Base-by-base conservation (phyloP, 2,113 vertebrate genomes). In the Takifugu bimaculatus region DNA sequence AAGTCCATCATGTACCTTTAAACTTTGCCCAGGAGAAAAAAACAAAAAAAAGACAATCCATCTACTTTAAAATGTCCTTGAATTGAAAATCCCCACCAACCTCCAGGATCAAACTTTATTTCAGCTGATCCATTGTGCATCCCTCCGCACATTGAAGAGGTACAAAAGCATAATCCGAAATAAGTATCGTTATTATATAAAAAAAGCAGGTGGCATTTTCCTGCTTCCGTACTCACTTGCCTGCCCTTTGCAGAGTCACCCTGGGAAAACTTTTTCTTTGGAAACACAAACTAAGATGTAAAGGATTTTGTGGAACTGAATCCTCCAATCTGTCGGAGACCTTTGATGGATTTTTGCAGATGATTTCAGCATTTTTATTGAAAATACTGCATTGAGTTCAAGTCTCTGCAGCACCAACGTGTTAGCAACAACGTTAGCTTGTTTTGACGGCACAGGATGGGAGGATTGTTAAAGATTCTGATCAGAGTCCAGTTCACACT, bases 101-200 rank as follows among this genome's bases (percentile, higher is more conserved):
- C 61, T 11, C 14, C 1, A n/a, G n/a, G 12, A 10, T 60, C 6
- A 14, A 45, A 45, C 28, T 54, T 56, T 50, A 50, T 51, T 69
- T 5, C n/a, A 26, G 26, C n/a, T 1, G 0, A 68, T 42, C 20
- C 47, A 27, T 32, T 35, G n/a, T 47, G 12, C 56, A 39, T 42
- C 2, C 35, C 35, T 10, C 35, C 11, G 35, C 51, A 7, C 27
- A 5, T 25, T 43, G 2, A 20, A 69, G 52, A 50, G 9, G 43
- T 43, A 5, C 26, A 66, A 43, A 32, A 11, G 5, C 13, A 57
- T 49, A 4, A 48, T 57, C 42, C 25, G 9, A 45, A 27, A n/a
- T 35, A 54, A 44, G 52, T 13, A 4, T 27, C 27, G 6, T 13
- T 57, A 58, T 54, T 32, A 4, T 2, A 52, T 45, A 53, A 52